A percentile compares a stretch with the other conserved stretches of the same genome.
phyloP scores from a whole-genome alignment of 2,888 invertebrate species.

The Clitarchus hookeri region DNA sequence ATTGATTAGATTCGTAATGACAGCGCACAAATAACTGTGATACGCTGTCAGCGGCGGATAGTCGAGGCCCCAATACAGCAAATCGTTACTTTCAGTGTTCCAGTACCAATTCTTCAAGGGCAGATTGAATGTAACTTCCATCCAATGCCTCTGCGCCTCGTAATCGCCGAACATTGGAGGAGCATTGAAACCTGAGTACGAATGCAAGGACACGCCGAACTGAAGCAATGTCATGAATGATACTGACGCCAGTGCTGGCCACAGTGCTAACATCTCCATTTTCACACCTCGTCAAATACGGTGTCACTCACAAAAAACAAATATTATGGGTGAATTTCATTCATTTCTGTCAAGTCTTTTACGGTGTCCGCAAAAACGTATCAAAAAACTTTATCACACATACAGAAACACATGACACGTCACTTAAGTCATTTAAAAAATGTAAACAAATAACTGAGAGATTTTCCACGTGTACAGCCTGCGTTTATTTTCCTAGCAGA shows the following conservation, averaged over 20 bases:
- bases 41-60: constrained; percentile 98
- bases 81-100: constrained; percentile 82
- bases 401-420: too few relatives aligned
- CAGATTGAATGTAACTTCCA: constrained; percentile 92
- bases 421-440: too few relatives aligned
- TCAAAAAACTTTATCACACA: too few relatives aligned
- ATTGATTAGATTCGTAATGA: constrained; percentile 70
- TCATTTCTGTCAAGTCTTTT: too few relatives aligned
- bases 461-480: too few relatives aligned
- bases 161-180: constrained; percentile 97
- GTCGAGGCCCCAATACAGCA: constrained; percentile 97
- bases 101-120: constrained; percentile 77
- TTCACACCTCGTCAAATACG: not conserved
- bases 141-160: constrained; percentile 99
- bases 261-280: not conserved
- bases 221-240: not conserved
- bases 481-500: too few relatives aligned
- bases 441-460: too few relatives aligned
- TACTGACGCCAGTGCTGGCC: not conserved
- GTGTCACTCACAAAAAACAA: too few relatives aligned
- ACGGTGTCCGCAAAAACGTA: too few relatives aligned
- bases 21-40: constrained; percentile 84
- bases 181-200: constrained; percentile 78
- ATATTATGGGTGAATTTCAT: too few relatives aligned
- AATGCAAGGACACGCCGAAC: constrained; percentile 67